Percentiles rank a stretch among this genome's conserved stretches.
Conservation (phyloP, 2,888 invertebrate genomes). For the Ernsta delagoae region DNA sequence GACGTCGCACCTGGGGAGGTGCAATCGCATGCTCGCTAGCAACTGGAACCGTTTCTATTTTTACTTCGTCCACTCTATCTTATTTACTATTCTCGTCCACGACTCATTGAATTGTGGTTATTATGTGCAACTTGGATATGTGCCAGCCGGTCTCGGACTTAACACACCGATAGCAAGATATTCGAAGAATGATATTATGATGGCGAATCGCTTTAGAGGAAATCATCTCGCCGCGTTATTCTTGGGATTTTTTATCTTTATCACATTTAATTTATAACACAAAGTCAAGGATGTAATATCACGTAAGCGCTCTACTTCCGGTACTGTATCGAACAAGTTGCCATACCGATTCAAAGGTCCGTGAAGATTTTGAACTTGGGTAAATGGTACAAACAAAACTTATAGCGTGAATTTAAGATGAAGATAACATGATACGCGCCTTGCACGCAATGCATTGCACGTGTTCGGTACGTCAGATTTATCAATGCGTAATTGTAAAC, state of each 20-base stretch:
- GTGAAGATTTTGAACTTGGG: constrained; percentile 1
- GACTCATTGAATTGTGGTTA: constrained; percentile 85
- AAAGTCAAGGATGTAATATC: constrained; percentile 60
- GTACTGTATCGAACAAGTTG: constrained; percentile 3
- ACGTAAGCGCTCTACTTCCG: constrained; percentile 11
- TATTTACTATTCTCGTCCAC: constrained; percentile 85
- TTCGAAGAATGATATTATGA: constrained; percentile 72
- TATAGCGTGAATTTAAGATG: too few species aligned
- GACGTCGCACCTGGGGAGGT: constrained; percentile 79
- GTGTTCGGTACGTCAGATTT: constrained; percentile 17
- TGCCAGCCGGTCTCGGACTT: constrained; percentile 76
- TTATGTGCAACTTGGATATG: constrained; percentile 83
- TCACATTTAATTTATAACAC: constrained; percentile 46
- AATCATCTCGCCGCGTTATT: constrained; percentile 49
- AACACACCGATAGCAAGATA: constrained; percentile 77
- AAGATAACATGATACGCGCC: not conserved
- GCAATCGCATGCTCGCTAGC: constrained; percentile 72
- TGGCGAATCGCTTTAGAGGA: constrained; percentile 67
- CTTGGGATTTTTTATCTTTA: constrained; percentile 47
- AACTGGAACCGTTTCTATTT: constrained; percentile 82
- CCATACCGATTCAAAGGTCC: not conserved
- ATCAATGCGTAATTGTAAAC: constrained; percentile 23
- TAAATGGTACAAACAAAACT: constrained; percentile 33
- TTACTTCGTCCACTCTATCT: constrained; percentile 81
- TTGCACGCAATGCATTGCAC: constrained; percentile 26